phyloP scores from a whole-genome alignment of 2,797 vertebrate species.

The Lepus oiostolus region DNA sequence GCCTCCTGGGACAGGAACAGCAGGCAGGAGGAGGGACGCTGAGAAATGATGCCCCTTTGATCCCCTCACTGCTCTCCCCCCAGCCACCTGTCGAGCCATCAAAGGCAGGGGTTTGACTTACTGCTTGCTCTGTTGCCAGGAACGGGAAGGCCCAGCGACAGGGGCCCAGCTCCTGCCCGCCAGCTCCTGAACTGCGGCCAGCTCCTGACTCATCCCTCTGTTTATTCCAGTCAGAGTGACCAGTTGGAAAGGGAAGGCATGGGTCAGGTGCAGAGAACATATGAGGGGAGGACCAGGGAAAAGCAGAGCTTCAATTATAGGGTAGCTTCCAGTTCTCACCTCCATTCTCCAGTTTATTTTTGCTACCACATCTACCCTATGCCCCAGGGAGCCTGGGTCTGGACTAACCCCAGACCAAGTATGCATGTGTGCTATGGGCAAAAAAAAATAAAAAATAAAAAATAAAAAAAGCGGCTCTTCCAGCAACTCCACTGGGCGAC shows the following conservation, averaged over 20 bases:
- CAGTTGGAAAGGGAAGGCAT: conserved; percentile 44
- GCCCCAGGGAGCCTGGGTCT: neutral
- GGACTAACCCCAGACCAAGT: neutral
- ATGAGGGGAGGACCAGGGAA: neutral
- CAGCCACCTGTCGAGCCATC: neutral
- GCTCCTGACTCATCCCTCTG: conserved; percentile 69
- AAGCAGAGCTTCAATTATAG: neutral
- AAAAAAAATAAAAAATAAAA: too few species aligned
- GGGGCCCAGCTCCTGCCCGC: conserved; percentile 1
- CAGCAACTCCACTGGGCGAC: neutral
- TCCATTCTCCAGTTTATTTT: neutral
- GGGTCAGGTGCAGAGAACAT: neutral
- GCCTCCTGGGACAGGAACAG: neutral
- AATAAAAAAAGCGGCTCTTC: neutral
- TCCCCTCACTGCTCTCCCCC: neutral
- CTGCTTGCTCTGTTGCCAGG: neutral
- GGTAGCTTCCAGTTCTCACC: conserved; percentile 20
- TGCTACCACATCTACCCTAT: neutral
- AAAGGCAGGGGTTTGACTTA: conserved; percentile 24
- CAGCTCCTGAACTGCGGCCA: neutral
- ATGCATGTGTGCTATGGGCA: neutral
- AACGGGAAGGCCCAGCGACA: conserved; percentile 50
- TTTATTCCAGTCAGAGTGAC: conserved; percentile 62
- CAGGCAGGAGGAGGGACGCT: conserved; percentile 10
- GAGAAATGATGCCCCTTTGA: neutral